These are phyloP conservation scores for Uromys caudimaculatus DNA, from an alignment of 2,797 vertebrate genomes.

Conservation along the genomic window DNA sequence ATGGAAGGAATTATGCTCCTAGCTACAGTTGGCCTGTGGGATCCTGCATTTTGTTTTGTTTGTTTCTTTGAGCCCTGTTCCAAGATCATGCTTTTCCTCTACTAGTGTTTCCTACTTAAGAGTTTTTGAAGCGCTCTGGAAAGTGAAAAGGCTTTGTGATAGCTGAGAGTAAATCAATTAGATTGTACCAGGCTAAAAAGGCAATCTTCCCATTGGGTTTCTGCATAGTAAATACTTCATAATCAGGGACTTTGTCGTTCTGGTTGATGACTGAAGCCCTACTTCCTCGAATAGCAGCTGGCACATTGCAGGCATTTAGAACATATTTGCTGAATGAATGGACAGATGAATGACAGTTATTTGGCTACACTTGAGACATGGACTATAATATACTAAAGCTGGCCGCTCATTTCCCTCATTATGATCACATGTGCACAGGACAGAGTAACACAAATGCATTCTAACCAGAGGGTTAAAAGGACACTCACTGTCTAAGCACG, in stretches of 20 bases:
- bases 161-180: constrained; percentile 65
- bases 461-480: background rate
- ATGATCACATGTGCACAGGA: constrained; percentile 8
- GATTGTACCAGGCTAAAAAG: constrained; percentile 57
- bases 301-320: constrained; percentile 35
- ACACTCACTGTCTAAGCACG: constrained; percentile 10
- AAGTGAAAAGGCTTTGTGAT: constrained; percentile 46
- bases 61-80: background rate
- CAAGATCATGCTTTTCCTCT: constrained; percentile 25
- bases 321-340: constrained; percentile 66
- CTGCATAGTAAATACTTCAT: constrained; percentile 52
- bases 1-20: constrained; percentile 37
- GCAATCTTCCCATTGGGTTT: constrained; percentile 50
- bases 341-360: constrained; percentile 38
- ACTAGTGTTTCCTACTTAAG: background rate
- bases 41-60: background rate
- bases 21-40: constrained; percentile 1
- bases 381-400: constrained; percentile 39
- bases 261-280: constrained; percentile 50
- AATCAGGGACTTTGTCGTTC: constrained; percentile 43
- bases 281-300: constrained; percentile 57
- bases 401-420: constrained; percentile 56
- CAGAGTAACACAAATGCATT: background rate
- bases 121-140: constrained; percentile 38
- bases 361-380: constrained; percentile 50